Base-by-base conservation (phyloP, 2,797 vertebrate genomes). In the Telmatherina bonti region DNA sequence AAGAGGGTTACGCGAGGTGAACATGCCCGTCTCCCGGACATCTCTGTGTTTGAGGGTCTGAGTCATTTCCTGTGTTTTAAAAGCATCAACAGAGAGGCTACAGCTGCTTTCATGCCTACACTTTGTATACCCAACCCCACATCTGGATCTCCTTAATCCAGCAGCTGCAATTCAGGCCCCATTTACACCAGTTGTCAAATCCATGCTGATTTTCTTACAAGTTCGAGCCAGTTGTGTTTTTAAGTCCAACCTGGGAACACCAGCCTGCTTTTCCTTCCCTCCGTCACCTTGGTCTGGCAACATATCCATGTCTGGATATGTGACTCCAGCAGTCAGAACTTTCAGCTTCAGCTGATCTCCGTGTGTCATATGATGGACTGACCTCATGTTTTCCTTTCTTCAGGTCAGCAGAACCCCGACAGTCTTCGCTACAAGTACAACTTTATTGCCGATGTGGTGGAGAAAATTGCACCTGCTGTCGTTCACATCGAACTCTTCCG, bases 391-490 rank as follows among this genome's bases (percentile, higher is more conserved):
- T 35, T 35, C 33, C 30, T 45, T 22, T 36, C 53, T 29, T 4
- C 93, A 98, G 98, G 95, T 79, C 95, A 96, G 83, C 93, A 95
- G 88, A 94, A 96, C 76, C 96, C 96, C 0, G 95, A 99, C 82
- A 99, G 98, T 53, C 89, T 97, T 64, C 92, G 98, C 6, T 92
- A 94, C 89, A 97, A 93, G 61, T 99, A 96, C 91, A 99, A 99
- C 94, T 99, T 99, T 70, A 99, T 99, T 26, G 98, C 98, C 15
- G 98, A 99, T 24, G 98, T 99, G 87, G 98, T 99, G 86, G 97
- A 99, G 94, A 98, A 98, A 93, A 99, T 99, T 0, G 97, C 96
- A 99, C n/a, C n/a, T n/a, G n/a, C n/a, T n/a, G n/a, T n/a, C n/a
- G n/a, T n/a, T n/a, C n/a, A n/a, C n/a, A n/a, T 99, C 31, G 97